Base-by-base conservation (phyloP, 1,140 invertebrate genomes). In the Zaprionus taronus region DNA sequence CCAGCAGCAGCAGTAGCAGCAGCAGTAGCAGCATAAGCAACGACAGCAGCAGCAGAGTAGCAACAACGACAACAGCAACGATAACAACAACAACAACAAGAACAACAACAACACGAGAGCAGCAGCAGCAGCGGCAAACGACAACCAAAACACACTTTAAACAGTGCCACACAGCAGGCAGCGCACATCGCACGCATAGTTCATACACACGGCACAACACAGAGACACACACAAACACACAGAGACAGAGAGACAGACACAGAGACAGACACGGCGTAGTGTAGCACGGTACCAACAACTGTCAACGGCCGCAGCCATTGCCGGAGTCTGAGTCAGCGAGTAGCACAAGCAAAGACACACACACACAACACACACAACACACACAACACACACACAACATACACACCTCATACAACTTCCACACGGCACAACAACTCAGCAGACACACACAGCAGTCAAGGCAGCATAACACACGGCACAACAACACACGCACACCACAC, bases 301-400 rank as follows among this genome's bases (percentile, higher is more conserved):
- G 72, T 79, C 76, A 79, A 69, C 51, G 65, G 65, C 55, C 64
- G 65, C 60, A 66, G 56, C 58, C 58, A 64, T 53, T 56, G 65
- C 65, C 63, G 31, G 65, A 65, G 55, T 70, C 72, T 62, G 58
- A 79, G 61, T 65, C 61, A 66, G 61, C 74, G 17, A 31, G 31
- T 26, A 64, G 38, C 11, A 63, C 22, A 79, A 55, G 26, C 4
- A 67, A 36, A 61, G 31, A 72, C 47, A 14, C 38, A 22, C 47
- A 51, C 47, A 51, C 26, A 28, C 26, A 28, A 44, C 38, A 65
- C 34, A 38, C 15, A 58, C 11, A 72, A 53, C 15, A 61, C 36
- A 58, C 28, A 60, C 31, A 11, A 0, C 9, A 34, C 1, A 11
- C 36, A 58, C 28, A 60, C 31, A 11, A 0, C 9, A 34, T 2